Conservation (phyloP, 2,888 invertebrate species). For the Hermaeophaga mercurialis region DNA sequence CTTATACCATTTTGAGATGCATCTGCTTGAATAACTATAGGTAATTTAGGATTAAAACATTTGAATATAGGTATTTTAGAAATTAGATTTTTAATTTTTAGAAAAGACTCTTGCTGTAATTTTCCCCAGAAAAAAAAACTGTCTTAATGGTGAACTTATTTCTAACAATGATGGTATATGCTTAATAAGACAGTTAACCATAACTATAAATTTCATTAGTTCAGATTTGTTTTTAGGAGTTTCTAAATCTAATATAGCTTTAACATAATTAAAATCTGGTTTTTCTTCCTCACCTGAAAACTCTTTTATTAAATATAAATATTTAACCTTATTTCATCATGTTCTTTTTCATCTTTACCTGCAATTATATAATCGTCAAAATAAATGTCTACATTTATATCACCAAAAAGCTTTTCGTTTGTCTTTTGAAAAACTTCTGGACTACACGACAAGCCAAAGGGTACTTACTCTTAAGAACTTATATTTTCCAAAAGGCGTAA, state of each 20-base stretch:
- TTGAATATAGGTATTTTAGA: neutral
- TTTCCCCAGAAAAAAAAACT: conserved; percentile 35
- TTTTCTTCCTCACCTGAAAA: conserved; percentile 9
- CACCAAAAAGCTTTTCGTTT: conserved; percentile 39
- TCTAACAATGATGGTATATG: conserved; percentile 36
- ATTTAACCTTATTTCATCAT: conserved; percentile 23
- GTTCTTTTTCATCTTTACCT: conserved; percentile 37
- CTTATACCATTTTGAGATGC: neutral
- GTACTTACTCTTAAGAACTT: conserved; percentile 36
- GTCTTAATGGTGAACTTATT: conserved; percentile 30
- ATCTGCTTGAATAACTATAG: neutral
- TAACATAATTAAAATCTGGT: conserved; percentile 9
- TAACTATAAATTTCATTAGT: conserved; percentile 42
- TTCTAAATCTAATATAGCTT: conserved; percentile 10
- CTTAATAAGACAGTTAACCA: conserved; percentile 41
- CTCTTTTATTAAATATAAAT: conserved; percentile 8
- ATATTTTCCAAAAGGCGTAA: conserved; percentile 41
- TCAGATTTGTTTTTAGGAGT: conserved; percentile 41
- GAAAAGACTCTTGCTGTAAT: conserved; percentile 23
- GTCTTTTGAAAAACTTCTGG: conserved; percentile 42
- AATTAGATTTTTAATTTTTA: neutral
- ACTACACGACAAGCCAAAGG: conserved; percentile 38
- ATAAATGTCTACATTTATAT: conserved; percentile 37
- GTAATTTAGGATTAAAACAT: neutral
- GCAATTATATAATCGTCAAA: conserved; percentile 42